Base-by-base conservation (phyloP, 30 jellyfish, hydroid and myxozoan species). In the Aurelia coerulea region DNA sequence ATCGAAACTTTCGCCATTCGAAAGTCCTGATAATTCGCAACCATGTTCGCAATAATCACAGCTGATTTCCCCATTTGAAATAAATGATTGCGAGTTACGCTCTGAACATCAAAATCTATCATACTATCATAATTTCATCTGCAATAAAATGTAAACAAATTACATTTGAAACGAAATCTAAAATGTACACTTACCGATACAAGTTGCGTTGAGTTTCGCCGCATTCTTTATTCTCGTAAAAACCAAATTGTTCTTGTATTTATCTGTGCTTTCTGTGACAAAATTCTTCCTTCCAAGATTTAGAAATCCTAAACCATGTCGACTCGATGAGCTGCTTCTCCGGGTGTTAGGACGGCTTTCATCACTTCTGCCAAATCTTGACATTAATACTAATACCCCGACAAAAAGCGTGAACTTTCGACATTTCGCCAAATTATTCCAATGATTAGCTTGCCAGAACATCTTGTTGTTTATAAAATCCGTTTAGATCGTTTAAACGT, bases 191-290 rank as follows among this genome's bases (percentile, higher is more conserved):
- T 85, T 67, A 91, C 98, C 98, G 53, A 91, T 91, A 63, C 98
- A 91, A 18, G 98, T 91, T 74, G 98, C 98, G 72, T 91, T 91
- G 71, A 71, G 73, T 19, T 79, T 69, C 75, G 73, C 87, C 12
- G 91, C 91, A 50, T 71, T 73, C 41, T 79, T 41, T 2, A 88
- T 80, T 9, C 76, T 42, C 66, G 84, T 80, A 8, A 88, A 50
- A 15, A 88, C 91, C 70, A 88, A 62, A 62, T 88, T 88, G 41
- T 88, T 80, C 53, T 69, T 72, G 83, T 74, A 85, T 67, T 74
- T 85, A 68, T 83, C 92, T 63, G 62, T 71, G n/a, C 64, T 83
- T 19, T 60, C 81, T 8, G 86, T 83, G 9, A 39, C 42, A 69
- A 83, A 83, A 12, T 75, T 83, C 63, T 71, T 83, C 58, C 86